Evolutionary conservation across 2,888 invertebrate genomes (phyloP), one percentile per base, ranked within the genome.

Genomic region (Drosophila leonis): DNA sequence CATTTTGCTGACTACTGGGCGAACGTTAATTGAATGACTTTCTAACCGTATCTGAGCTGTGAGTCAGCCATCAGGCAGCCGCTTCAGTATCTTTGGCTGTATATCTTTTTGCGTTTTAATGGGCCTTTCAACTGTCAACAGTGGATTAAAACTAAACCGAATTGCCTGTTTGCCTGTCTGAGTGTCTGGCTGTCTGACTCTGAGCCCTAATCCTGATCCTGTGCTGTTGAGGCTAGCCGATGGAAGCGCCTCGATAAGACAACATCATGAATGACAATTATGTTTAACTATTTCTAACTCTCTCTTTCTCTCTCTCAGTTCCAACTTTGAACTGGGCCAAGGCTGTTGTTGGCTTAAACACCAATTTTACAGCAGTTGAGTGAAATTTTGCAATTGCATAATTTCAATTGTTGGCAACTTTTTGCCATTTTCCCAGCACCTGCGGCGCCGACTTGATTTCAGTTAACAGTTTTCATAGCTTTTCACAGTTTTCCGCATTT

Each of bases 21-120:
- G 59, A 66, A 59, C 84, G 27, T 88, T 89, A 84, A 90, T 88
- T 88, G 72, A 89, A 80, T 78, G 72, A 65, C 69, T 75, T 80
- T 57, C 60, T 42, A 29, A 52, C 62, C 59, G 72, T 85, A 88
- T 83, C 83, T 70, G 37, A 7, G 86, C 85, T 82, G 62, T 42
- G 55, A 63, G 51, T 61, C 64, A 59, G 29, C 29, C 41, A 41
- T n/a, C 48, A 3, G 48, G 6, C 15, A 48, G 39, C 27, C 52
- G 33, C 44, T 44, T 31, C 2, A 13, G 31, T 42, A 37, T 46
- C 59, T 37, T 37, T 29, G 18, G 9, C 48, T 48, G 27, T 64
- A 20, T 51, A 54, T 62, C 46, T 42, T 35, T 65, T 65, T 56
- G 44, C n/a, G 49, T 72, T 83, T 76, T 82, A 82, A 82, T 78